A percentile compares a stretch with the other conserved stretches of the same genome.
Evolutionary conservation across 2,797 vertebrate genomes (phyloP).

Genomic region (Nannoperca obscura): DNA sequence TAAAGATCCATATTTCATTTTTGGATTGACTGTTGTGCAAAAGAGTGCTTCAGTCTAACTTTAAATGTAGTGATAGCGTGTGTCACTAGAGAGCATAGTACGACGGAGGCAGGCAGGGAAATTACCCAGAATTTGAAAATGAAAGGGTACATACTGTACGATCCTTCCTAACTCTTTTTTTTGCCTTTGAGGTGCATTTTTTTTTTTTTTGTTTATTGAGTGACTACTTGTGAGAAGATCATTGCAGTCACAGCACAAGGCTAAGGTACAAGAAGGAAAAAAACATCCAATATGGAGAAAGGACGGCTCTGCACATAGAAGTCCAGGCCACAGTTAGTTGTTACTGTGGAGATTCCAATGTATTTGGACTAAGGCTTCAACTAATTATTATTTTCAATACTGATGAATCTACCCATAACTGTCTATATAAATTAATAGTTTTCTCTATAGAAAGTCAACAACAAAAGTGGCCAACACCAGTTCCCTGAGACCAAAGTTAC

Average conservation of each 20-base stretch:
- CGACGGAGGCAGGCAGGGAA: not conserved
- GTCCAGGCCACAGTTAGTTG: not conserved
- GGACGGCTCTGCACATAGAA: not conserved
- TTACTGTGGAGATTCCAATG: not conserved
- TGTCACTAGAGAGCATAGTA: slow-evolving; percentile 17
- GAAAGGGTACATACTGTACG: slow-evolving; percentile 8
- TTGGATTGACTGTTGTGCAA: too few species aligned
- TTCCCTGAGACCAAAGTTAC: not conserved
- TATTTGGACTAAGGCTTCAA: not conserved
- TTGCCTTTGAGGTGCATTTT: not conserved
- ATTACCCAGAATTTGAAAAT: slow-evolving; percentile 45
- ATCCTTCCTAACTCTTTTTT: not conserved
- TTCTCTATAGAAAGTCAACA: not conserved
- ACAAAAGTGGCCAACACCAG: not conserved
- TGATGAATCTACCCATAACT: not conserved
- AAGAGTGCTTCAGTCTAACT: too few species aligned
- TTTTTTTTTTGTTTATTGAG: not conserved
- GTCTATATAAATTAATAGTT: not conserved
- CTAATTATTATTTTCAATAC: not conserved
- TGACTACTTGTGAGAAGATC: not conserved
- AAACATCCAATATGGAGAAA: not conserved
- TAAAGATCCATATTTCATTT: too few species aligned
- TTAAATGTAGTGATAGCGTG: not conserved
- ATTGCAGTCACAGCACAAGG: not conserved
- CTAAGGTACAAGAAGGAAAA: not conserved